Evolutionary conservation across 2,113 vertebrate genomes (phyloP).

Genomic region (Dendrocopos noguchii): DNA sequence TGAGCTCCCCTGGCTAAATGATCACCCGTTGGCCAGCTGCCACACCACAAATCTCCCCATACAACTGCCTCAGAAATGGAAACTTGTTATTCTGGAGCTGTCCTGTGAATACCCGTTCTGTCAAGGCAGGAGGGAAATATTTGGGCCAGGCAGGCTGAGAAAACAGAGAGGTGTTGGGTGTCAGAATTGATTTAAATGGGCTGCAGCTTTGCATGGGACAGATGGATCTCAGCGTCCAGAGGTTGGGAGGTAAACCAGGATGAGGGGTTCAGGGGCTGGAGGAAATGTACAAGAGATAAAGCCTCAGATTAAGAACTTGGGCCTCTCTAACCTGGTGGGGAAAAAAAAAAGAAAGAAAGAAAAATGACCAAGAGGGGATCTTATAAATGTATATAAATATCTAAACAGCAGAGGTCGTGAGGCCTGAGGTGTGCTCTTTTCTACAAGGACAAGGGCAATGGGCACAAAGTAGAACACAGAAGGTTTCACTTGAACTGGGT

Average conservation of each 20-base stretch:
- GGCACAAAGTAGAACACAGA: too few relatives aligned
- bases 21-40: constrained; percentile 72
- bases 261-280: not conserved
- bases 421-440: too few relatives aligned
- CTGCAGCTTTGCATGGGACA: not conserved
- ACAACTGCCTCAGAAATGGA: constrained; percentile 71
- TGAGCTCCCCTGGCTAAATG: constrained; percentile 57
- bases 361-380: too few relatives aligned
- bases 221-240: constrained; percentile 26
- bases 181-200: constrained; percentile 76
- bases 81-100: constrained; percentile 74
- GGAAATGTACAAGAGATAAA: not conserved
- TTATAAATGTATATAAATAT: too few relatives aligned
- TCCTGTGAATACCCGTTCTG: constrained; percentile 70
- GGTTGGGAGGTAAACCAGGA: not conserved
- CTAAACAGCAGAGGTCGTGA: too few relatives aligned
- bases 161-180: constrained; percentile 75
- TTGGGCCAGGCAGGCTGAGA: constrained; percentile 67
- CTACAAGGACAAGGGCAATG: too few relatives aligned
- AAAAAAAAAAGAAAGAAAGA: too few relatives aligned
- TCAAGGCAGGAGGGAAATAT: constrained; percentile 74
- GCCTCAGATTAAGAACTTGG: not conserved
- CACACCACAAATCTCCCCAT: constrained; percentile 73
- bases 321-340: too few relatives aligned
- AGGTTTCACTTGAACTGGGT: too few relatives aligned